Evolutionary conservation across 2,797 vertebrate genomes (phyloP), one percentile per base, ranked within the genome.

Genomic region (Cyprinodon diabolis): DNA sequence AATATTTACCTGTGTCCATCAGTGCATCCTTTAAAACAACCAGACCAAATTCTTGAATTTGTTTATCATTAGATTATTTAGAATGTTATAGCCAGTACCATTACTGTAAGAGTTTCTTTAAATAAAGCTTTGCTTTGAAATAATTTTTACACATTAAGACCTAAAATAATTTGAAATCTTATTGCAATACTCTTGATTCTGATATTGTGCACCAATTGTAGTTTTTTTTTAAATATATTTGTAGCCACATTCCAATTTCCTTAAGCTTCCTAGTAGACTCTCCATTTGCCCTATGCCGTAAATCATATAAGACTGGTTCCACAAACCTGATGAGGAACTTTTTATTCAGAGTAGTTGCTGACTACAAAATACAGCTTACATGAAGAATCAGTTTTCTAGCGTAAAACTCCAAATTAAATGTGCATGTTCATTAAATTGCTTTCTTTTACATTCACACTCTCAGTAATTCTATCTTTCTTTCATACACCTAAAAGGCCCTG

Each of bases 401-500:
- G 13, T 4, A 52, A 14, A 62, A 40, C 6, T 15, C 25, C 57
- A 57, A 65, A 8, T 25, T 45, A 45, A n/a, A 65, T 37, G 21
- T 1, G 19, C 35, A 40, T 13, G 10, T 14, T 65, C 13, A 23
- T 47, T 14, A 19, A 23, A 65, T 52, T n/a, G 40, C 21, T 65
- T 65, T 65, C 21, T 68, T 74, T 77, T 35, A 67, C 73, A 77
- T n/a, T 4, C 49, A 72, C 72, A 84, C 70, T 75, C 66, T 67
- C 43, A 79, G 56, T 86, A 79, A 84, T 81, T 66, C 62, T 75
- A 71, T 84, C 68, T 69, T 71, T 79, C 76, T 78, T 49, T 75
- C 62, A 78, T 78, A 82, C 90, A 90, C 79, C 86, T 86, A 92
- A 88, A 94, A 95, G 95, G 96, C 94, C 95, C 93, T 90, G 93